A percentile compares a stretch with the other conserved stretches of the same genome.
Evolutionary conservation across 1,140 invertebrate genomes (phyloP).

Genomic region (Mya arenaria): DNA sequence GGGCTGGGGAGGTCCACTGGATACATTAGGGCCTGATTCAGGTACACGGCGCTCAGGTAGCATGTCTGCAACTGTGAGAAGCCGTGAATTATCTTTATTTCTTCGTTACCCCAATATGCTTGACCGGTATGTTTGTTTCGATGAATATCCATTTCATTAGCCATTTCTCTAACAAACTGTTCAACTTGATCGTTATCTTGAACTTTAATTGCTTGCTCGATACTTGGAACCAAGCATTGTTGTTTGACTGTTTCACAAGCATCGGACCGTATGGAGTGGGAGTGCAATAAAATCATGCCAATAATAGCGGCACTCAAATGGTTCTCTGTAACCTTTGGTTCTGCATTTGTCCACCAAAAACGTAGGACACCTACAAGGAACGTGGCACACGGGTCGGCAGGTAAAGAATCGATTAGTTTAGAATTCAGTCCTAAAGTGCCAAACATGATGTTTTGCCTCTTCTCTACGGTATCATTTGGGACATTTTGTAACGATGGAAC

Average conservation of each 20-base stretch:
- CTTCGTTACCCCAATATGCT: conserved; percentile 58
- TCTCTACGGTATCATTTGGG: conserved; percentile 31
- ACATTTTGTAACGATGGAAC: conserved; percentile 69
- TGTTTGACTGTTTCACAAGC: conserved; percentile 24
- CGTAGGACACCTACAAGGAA: conserved; percentile 85
- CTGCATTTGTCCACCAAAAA: conserved; percentile 85
- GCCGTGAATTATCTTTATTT: conserved; percentile 73
- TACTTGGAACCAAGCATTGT: not conserved
- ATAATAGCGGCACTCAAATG: conserved; percentile 69
- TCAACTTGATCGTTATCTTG: conserved; percentile 7
- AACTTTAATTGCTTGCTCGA: not conserved
- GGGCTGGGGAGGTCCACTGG: conserved; percentile 43
- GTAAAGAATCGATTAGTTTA: conserved; percentile 46
- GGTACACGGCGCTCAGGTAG: conserved; percentile 58
- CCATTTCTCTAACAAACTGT: conserved; percentile 58
- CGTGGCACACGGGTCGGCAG: conserved; percentile 74
- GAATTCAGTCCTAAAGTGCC: conserved; percentile 52
- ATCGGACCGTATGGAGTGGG: conserved; percentile 48
- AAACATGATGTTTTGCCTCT: conserved; percentile 61
- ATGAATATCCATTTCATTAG: conserved; percentile 62
- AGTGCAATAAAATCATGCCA: conserved; percentile 65
- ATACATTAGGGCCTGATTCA: conserved; percentile 72
- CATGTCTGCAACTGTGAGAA: conserved; percentile 75
- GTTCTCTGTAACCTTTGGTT: conserved; percentile 61
- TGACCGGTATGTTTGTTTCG: conserved; percentile 60